Evolutionary conservation across 2,888 invertebrate species (phyloP), one percentile per base, ranked within the genome.

Genomic region (Ceramica pisi): DNA sequence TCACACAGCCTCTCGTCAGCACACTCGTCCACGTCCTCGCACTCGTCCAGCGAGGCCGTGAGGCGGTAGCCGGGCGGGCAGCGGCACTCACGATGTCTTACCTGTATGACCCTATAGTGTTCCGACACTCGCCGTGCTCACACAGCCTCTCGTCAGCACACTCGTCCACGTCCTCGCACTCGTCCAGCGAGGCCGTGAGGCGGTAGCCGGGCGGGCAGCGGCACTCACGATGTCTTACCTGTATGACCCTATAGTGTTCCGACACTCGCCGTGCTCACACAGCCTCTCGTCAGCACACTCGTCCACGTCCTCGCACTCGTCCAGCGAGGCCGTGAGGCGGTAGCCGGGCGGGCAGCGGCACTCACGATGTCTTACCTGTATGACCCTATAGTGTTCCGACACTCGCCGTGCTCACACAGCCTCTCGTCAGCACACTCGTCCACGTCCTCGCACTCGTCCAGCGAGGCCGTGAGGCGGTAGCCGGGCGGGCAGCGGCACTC

Each of bases 261-360:
- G 97, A 87, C 98, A 98, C 67, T 97, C 97, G 8, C 98, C 98
- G 87, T 98, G 97, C 69, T 96, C 96, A 90, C 98, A 98, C 4
- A 98, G 96, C 1, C 97, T 96, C 75, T 96, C 92, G 87, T 98
- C 98, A 35, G 96, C 95, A 89, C 98, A 98, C 93, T 98, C 98
- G 92, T 98, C 97, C 26, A 97, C 97, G 90, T 98, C 97, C 44
- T 97, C 96, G 89, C 97, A 97, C 87, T 97, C 97, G 86, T 97
- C 96, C 26, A 96, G 95, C 44, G 97, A 96, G 60, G 91, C 67
- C 4, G 97, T 96, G 26, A 97, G 96, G 76, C 96, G 94, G 93
- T 97, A 98, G 0, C 98, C 98, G 68, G 96, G 95, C n/a, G 97
- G 97, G 89, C 98, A 41, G 41, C 41, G 41, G 41, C 41, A 41